A percentile compares a stretch with the other conserved stretches of the same genome.
Evolutionary conservation across 2,888 invertebrate genomes (phyloP).

Genomic region (Campoplex capitator): DNA sequence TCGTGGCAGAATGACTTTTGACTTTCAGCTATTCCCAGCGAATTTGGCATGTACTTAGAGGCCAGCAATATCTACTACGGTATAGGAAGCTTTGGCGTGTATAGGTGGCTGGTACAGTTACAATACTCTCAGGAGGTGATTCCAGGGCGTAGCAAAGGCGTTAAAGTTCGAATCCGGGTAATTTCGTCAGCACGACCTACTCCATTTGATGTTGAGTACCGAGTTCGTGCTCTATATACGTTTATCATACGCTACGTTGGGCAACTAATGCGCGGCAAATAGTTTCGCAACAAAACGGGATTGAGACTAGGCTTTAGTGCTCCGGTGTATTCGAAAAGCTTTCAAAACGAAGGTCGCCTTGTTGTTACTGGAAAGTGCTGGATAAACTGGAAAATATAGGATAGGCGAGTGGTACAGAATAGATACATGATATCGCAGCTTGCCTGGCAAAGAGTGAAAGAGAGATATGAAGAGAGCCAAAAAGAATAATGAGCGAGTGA

Average conservation of each 20-base stretch:
- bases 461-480: slow-evolving; percentile 24
- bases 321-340: slow-evolving; percentile 7
- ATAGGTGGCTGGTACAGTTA: slow-evolving; percentile 23
- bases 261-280: slow-evolving; percentile 16
- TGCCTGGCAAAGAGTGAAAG: slow-evolving; percentile 48
- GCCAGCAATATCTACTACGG: slow-evolving; percentile 12
- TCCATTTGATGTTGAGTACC: slow-evolving; percentile 34
- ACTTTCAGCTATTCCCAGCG: slow-evolving; percentile 45
- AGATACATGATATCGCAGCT: slow-evolving; percentile 69
- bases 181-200: slow-evolving; percentile 39
- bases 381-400: slow-evolving; percentile 20
- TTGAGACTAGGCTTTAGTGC: slow-evolving; percentile 29
- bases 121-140: slow-evolving; percentile 26
- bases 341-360: background rate
- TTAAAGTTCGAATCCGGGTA: slow-evolving; percentile 55
- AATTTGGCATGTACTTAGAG: slow-evolving; percentile 22
- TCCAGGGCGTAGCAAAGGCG: slow-evolving; percentile 4
- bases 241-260: background rate
- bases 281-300: slow-evolving; percentile 50
- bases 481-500: slow-evolving; percentile 51
- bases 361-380: slow-evolving; percentile 11
- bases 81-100: background rate
- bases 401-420: slow-evolving; percentile 56
- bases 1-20: slow-evolving; percentile 37
- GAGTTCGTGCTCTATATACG: background rate